Conservation (phyloP, 2,888 invertebrate species). For the Empis livida region DNA sequence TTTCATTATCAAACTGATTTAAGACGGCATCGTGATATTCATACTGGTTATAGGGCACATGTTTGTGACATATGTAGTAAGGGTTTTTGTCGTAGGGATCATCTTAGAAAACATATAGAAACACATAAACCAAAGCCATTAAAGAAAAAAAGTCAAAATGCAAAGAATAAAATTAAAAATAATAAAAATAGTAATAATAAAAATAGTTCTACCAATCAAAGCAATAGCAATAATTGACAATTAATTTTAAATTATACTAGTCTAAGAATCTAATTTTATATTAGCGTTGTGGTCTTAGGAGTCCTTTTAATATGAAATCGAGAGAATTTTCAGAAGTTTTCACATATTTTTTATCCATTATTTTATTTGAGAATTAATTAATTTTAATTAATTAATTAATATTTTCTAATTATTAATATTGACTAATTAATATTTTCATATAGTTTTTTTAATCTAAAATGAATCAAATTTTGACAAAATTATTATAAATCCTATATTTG, state of each 20-base stretch:
- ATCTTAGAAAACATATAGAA: slow-evolving; percentile 77
- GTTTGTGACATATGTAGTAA: slow-evolving; percentile 70
- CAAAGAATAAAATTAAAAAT: background rate
- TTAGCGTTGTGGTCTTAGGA: too few relatives aligned
- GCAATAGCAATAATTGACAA: background rate
- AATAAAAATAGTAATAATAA: background rate
- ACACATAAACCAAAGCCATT: slow-evolving; percentile 47
- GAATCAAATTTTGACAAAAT: too few relatives aligned
- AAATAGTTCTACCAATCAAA: background rate
- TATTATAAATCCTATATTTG: too few relatives aligned
- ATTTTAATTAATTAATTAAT: too few relatives aligned
- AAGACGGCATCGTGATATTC: slow-evolving; percentile 73
- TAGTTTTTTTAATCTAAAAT: too few relatives aligned
- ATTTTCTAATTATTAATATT: too few relatives aligned
- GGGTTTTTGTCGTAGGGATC: slow-evolving; percentile 82
- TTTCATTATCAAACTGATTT: slow-evolving; percentile 87
- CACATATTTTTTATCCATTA: too few relatives aligned
- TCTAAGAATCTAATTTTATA: background rate
- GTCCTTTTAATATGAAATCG: too few relatives aligned
- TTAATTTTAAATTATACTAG: background rate
- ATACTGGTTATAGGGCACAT: slow-evolving; percentile 76
- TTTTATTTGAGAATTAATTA: too few relatives aligned
- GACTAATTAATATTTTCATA: too few relatives aligned
- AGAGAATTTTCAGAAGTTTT: too few relatives aligned
- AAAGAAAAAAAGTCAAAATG: background rate